Conservation (phyloP, 2,113 vertebrate species). For the Thomomys bottae region DNA sequence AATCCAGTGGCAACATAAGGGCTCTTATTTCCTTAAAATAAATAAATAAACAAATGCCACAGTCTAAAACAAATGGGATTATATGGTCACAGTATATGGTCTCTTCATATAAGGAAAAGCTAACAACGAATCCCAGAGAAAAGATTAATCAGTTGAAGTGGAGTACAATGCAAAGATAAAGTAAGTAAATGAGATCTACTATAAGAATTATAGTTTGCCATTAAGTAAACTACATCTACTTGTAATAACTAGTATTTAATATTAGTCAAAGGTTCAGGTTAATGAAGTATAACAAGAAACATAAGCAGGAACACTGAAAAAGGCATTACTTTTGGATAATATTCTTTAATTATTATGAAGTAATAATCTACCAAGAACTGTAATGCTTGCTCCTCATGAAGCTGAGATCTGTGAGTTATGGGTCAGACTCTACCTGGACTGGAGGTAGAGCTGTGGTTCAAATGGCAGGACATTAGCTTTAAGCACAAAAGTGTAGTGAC, state of each 20-base stretch:
- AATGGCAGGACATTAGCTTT: too few relatives aligned
- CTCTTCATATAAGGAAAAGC: not conserved
- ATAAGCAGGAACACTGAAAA: not conserved
- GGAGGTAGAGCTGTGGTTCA: too few relatives aligned
- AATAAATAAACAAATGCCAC: not conserved
- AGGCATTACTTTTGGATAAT: not conserved
- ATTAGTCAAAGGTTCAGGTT: not conserved
- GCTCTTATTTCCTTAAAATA: not conserved
- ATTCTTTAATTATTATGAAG: not conserved
- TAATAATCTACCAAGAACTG: not conserved
- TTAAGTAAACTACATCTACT: not conserved
- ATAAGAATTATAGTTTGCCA: not conserved
- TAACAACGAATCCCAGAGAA: not conserved
- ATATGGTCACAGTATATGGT: not conserved
- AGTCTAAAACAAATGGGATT: not conserved
- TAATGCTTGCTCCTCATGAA: too few relatives aligned
- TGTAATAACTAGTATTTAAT: not conserved
- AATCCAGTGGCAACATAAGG: not conserved
- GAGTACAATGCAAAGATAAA: not conserved
- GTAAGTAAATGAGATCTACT: not conserved
- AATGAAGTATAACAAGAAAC: not conserved
- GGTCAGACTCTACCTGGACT: too few relatives aligned
- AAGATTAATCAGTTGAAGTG: not conserved
- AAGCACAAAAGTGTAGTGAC: too few relatives aligned
- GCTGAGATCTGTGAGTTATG: too few relatives aligned